Evolutionary conservation across 2,113 vertebrate species (phyloP).

Genomic region (Mus spicilegus): DNA sequence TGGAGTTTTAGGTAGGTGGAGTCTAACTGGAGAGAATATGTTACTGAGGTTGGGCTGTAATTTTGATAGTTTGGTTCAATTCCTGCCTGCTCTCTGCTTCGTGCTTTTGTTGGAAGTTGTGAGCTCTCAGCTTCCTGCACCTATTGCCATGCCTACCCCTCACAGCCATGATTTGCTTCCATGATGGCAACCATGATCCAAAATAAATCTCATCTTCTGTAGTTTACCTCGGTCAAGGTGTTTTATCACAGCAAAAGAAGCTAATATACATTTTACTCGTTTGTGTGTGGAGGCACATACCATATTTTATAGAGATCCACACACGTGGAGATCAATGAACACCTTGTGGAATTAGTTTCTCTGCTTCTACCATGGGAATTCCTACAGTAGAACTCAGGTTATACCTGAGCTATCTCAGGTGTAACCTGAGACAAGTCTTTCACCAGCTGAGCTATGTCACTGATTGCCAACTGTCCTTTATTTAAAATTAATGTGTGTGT

Average conservation of each 20-base stretch:
- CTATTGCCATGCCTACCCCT: not conserved
- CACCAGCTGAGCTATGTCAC: not conserved
- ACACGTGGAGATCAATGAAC: not conserved
- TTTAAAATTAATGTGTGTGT: not conserved
- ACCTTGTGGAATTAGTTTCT: not conserved
- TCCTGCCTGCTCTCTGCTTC: not conserved
- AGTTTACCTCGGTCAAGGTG: not conserved
- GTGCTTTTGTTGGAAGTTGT: not conserved
- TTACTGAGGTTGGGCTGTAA: not conserved
- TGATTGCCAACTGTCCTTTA: not conserved
- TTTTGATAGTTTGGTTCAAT: not conserved
- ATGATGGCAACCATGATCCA: not conserved
- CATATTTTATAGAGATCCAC: not conserved
- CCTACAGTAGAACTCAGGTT: not conserved
- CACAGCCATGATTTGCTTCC: not conserved
- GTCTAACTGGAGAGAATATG: not conserved
- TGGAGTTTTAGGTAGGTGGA: not conserved
- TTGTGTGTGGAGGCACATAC: no score
- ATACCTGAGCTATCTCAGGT: no score
- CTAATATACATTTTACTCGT: not conserved
- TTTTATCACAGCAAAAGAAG: not conserved
- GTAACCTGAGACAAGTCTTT: not conserved
- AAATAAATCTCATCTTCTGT: not conserved
- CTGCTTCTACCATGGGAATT: not conserved
- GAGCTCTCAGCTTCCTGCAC: not conserved